A percentile compares a stretch with the other conserved stretches of the same genome.
phyloP scores from a whole-genome alignment of 2,113 vertebrate genomes.

The Aythya baeri region DNA sequence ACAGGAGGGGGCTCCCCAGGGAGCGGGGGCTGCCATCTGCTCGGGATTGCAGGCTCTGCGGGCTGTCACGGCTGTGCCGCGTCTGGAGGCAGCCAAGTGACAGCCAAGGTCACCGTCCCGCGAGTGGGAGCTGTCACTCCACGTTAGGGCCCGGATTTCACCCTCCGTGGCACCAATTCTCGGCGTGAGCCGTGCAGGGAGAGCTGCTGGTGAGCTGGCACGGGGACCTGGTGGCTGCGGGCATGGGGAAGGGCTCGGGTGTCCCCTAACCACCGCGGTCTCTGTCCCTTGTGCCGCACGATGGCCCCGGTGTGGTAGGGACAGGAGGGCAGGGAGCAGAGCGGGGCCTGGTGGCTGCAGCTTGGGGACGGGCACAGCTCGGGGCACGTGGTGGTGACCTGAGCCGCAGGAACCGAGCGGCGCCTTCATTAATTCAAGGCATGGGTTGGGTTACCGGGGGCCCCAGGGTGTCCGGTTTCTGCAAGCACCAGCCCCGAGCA shows the following conservation, averaged over 20 bases:
- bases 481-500: neutral
- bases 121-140: neutral
- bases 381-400: neutral
- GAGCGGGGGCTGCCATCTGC: constrained; percentile 22
- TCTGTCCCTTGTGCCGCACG: fast-evolving
- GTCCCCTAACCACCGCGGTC: fast-evolving
- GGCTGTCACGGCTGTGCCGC: neutral
- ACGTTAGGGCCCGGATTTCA: neutral
- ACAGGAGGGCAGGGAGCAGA: fast-evolving
- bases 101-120: neutral
- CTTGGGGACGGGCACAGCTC: neutral
- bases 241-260: neutral
- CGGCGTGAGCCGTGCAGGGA: fast-evolving
- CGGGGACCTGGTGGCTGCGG: fast-evolving
- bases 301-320: fast-evolving
- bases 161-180: neutral
- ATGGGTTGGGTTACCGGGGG: constrained; percentile 33
- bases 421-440: constrained; percentile 33
- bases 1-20: neutral
- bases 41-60: neutral
- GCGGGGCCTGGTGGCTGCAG: fast-evolving
- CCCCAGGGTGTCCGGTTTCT: constrained; percentile 14
- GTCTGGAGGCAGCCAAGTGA: constrained; percentile 23
- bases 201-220: neutral
- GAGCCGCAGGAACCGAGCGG: neutral